phyloP scores from a whole-genome alignment of 2,797 vertebrate species.

The Argyrosomus regius region DNA sequence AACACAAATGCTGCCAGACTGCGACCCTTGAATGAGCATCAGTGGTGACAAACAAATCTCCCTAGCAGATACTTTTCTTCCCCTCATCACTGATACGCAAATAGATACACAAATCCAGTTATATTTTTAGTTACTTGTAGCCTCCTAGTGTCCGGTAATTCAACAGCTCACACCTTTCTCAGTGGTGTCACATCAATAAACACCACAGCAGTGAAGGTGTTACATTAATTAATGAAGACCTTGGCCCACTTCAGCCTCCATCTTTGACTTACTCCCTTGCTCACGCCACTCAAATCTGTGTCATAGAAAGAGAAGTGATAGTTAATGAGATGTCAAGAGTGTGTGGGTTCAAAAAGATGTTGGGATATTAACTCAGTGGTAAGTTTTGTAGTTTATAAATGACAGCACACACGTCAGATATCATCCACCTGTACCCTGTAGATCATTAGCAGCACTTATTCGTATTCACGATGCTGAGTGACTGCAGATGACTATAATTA shows the following conservation, averaged over 20 bases:
- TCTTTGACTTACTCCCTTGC: slow-evolving; percentile 10
- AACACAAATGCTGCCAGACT: slow-evolving; percentile 26
- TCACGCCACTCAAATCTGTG: slow-evolving; percentile 34
- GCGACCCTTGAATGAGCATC: slow-evolving; percentile 12
- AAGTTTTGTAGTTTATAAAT: slow-evolving; percentile 4
- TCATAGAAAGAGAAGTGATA: slow-evolving; percentile 17
- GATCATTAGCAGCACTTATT: slow-evolving; percentile 20
- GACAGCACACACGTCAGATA: background rate
- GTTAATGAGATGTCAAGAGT: slow-evolving; percentile 25
- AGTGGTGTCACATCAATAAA: slow-evolving; percentile 66
- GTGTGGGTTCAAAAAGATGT: slow-evolving; percentile 28
- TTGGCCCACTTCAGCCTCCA: slow-evolving; percentile 42
- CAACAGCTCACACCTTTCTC: slow-evolving; percentile 46
- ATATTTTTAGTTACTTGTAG: slow-evolving; percentile 19
- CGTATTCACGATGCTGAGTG: background rate
- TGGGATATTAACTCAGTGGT: background rate
- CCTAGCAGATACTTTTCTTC: background rate
- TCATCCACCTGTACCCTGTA: background rate
- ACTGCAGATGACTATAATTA: slow-evolving; percentile 1
- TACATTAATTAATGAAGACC: slow-evolving; percentile 71
- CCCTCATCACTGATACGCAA: background rate
- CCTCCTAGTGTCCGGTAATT: slow-evolving; percentile 19
- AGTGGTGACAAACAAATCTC: background rate
- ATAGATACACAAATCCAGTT: background rate
- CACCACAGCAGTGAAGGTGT: slow-evolving; percentile 64